phyloP scores from a whole-genome alignment of 2,888 invertebrate species.

The Villa cingulata region DNA sequence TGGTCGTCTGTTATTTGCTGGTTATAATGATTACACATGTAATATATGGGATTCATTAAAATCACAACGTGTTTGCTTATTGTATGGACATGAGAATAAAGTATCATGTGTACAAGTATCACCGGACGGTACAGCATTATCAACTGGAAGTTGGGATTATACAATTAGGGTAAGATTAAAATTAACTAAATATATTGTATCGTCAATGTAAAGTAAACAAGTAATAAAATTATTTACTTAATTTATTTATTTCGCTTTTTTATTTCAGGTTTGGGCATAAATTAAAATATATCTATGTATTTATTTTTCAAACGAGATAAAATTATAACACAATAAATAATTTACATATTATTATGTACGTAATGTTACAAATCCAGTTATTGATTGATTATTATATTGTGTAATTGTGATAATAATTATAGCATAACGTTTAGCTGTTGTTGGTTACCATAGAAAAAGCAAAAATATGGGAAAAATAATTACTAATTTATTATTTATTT shows the following conservation, averaged over 20 bases:
- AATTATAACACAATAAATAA: no score
- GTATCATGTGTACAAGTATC: constrained; percentile 85
- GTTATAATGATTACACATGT: constrained; percentile 97
- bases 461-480: no score
- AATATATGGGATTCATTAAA: constrained; percentile 98
- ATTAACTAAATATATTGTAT: background rate
- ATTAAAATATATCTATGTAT: background rate
- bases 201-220: no score
- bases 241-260: background rate
- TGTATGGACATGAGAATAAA: constrained; percentile 94
- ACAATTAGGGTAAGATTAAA: constrained; percentile 56
- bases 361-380: no score
- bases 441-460: no score
- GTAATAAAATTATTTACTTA: background rate
- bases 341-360: no score
- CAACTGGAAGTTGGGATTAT: constrained; percentile 95
- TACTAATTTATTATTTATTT: no score
- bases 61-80: constrained; percentile 72
- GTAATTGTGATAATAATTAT: no score
- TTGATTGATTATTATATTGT: no score
- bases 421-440: no score
- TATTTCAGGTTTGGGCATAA: constrained; percentile 1
- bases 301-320: no score
- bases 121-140: constrained; percentile 94
- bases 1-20: constrained; percentile 90